Evolutionary conservation across 2,113 vertebrate genomes (phyloP).

Genomic region (Pycnonotus jocosus): DNA sequence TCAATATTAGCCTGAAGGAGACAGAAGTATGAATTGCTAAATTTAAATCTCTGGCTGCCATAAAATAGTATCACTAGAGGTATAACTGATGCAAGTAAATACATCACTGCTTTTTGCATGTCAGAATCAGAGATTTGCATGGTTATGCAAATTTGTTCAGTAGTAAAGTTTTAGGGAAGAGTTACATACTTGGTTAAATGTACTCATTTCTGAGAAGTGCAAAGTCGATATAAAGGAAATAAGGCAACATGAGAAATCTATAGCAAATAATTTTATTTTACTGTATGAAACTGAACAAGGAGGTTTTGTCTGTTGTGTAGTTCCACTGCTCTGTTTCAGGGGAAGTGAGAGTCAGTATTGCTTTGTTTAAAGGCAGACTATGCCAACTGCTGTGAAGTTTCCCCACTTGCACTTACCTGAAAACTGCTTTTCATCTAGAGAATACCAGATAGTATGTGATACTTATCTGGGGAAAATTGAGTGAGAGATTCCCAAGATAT

Average conservation of each 20-base stretch:
- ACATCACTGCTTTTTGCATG: not conserved
- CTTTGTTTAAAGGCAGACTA: not conserved
- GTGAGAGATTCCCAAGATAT: not conserved
- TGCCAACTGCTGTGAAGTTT: rapidly evolving
- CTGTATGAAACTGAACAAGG: not conserved
- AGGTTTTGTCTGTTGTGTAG: not conserved
- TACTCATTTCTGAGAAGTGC: not conserved
- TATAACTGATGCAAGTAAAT: not conserved
- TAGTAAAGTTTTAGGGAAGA: not conserved
- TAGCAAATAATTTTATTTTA: not conserved
- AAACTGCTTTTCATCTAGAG: not conserved
- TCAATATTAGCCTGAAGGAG: not conserved
- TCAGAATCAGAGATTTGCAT: not conserved
- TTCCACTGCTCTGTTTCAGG: not conserved
- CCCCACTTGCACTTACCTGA: not conserved
- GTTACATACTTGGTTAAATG: not conserved
- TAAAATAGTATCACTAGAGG: not conserved
- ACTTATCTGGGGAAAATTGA: not conserved
- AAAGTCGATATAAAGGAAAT: not conserved
- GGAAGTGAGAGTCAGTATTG: not conserved
- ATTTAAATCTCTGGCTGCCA: not conserved
- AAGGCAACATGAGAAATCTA: not conserved
- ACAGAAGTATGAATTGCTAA: not conserved
- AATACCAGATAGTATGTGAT: not conserved
- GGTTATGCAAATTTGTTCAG: not conserved